Evolutionary conservation across 2,797 vertebrate genomes (phyloP), one percentile per base, ranked within the genome.

Genomic region (Microctenopoma steveboyesi): DNA sequence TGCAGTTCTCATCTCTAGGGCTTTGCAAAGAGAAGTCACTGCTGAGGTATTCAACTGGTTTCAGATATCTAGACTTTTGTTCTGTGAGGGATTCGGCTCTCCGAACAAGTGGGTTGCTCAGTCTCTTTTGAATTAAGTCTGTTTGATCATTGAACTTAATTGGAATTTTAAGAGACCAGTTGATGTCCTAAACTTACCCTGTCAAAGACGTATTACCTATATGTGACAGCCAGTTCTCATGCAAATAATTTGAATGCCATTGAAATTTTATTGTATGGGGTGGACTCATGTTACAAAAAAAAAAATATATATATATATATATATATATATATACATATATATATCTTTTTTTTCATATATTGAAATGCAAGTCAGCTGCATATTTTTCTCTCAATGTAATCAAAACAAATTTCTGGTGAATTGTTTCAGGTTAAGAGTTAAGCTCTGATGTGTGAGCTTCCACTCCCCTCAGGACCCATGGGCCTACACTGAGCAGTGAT

Each of bases 21-120:
- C 61, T 88, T 83, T 79, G 64, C 63, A 53, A 57, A 76, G 59
- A 77, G 61, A 84, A 83, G 69, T 66, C 72, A 67, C 81, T 77
- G 69, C 81, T 50, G 59, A 72, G 60, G 53, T 75, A 73, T 80
- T 84, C 72, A 59, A 65, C 55, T 76, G 72, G 61, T 82, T 79
- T 84, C 45, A 77, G 78, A 86, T 72, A 81, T 81, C 64, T 52
- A 65, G 49, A 52, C 52, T 74, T 49, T 81, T 83, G 79, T 53
- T 79, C 71, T 77, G 39, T 0, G 7, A 70, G 52, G 70, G 79
- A 74, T 85, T 74, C 74, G 64, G 37, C 53, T 65, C 64, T 66
- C 16, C 30, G 74, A 82, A 72, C 51, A 74, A 69, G 50, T 61
- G 68, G 63, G 73, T 61, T 72, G 70, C 86, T 88, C 72, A 58